phyloP scores from a whole-genome alignment of 2,113 vertebrate species.

The Sylvietta virens region DNA sequence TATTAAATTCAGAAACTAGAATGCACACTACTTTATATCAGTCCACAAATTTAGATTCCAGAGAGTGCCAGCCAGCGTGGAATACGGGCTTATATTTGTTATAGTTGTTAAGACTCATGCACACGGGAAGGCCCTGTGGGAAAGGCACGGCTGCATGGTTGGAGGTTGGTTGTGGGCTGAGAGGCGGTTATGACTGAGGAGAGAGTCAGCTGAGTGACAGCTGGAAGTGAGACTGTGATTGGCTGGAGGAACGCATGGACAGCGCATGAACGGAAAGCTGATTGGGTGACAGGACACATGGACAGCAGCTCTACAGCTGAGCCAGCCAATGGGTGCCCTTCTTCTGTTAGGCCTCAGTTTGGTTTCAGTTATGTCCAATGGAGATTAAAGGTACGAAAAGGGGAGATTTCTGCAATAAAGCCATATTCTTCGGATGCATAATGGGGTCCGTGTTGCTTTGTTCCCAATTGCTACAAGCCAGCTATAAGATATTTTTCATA shows the following conservation, averaged over 20 bases:
- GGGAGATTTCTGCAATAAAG: background rate
- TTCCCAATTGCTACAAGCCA: background rate
- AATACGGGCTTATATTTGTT: background rate
- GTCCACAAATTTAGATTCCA: background rate
- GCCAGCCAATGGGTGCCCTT: background rate
- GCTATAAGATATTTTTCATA: background rate
- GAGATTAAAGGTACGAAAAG: background rate
- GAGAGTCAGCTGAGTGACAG: background rate
- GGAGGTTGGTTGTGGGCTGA: background rate
- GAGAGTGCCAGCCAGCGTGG: background rate
- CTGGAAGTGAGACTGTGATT: background rate
- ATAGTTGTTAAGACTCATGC: background rate
- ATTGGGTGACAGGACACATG: background rate
- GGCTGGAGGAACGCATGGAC: background rate
- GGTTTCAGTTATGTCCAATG: background rate
- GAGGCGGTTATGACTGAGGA: background rate
- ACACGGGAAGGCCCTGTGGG: background rate
- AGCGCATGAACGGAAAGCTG: background rate
- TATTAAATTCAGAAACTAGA: conserved; percentile 4
- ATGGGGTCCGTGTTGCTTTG: background rate
- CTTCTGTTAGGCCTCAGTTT: background rate
- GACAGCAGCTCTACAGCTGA: background rate
- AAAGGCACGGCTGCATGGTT: background rate
- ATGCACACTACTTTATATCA: background rate
- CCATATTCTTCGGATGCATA: background rate